Base-by-base conservation (phyloP, 2,888 invertebrate species). In the Lamellibrachia columna region DNA sequence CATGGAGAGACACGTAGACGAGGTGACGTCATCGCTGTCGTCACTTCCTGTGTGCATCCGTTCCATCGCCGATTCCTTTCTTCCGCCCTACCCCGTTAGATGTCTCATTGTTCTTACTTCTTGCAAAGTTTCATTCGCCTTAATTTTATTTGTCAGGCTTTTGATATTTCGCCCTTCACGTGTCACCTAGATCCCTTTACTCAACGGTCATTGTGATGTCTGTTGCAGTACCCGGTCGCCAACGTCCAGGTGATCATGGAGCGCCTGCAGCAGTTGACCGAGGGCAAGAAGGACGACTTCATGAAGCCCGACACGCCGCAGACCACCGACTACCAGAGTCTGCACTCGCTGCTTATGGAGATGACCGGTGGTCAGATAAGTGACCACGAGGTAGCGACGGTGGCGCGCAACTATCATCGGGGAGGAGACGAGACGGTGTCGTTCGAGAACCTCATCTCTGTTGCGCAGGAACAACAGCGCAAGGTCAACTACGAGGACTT, bases 1-100 rank as follows among this genome's bases (percentile, higher is more conserved):
- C 95, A 98, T 99, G 98, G 99, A 40, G 40, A 40, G 40, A 40
- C 40, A 40, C 40, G 40, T 40, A 40, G 40, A 40, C 40, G 40
- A 40, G 40, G 40, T 40, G 40, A 40, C 40, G 40, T 40, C 40
- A 40, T 40, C 40, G 40, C 40, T 40, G 40, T 40, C 40, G 40
- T 40, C 40, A 40, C 40, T 40, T 40, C 40, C 40, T 40, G 40
- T 40, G 40, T 40, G 40, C 40, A 40, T 40, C 40, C 40, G 40
- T 40, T 40, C 40, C 40, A 40, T 40, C 40, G 40, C 40, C 40
- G 40, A 40, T 40, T 40, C 40, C 40, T 40, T 40, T 40, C 40
- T 40, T 40, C 40, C 40, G 40, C 40, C 40, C 40, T 40, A 40
- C 40, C 40, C 40, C 40, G 40, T 40, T 40, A 40, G 40, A 40